Evolutionary conservation across 2,888 invertebrate species (phyloP), one percentile per base, ranked within the genome.

Genomic region (Drosophila eohydei): DNA sequence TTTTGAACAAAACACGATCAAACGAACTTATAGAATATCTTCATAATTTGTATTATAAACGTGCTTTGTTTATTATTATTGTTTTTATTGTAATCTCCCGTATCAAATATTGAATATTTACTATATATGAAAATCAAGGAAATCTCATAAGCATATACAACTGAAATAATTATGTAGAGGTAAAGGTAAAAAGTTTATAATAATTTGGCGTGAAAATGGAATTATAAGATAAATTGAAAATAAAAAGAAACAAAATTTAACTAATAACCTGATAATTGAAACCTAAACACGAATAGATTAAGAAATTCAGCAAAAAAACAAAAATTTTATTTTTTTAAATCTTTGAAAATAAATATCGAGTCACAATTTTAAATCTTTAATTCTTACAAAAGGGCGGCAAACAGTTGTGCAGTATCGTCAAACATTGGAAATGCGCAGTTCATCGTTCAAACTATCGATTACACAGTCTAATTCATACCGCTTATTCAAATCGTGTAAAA

Each of bases 121-220:
- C 16, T 51, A 34, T 28, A 16, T 32, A 54, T 55, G 16, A 1
- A 55, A 38, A 50, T 16, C 43, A 68, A 38, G 36, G 34, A 62
- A 74, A 74, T 75, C 62, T 73, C 74, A 68, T 62, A 69, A n/a
- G 21, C 14, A 11, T 41, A 59, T 48, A 36, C 12, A 32, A 58
- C 8, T 14, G 5, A 28, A 50, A 48, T 14, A 41, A 46, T 51
- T 44, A 43, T 28, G 11, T 50, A 55, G 26, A 46, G 64, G 50
- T 50, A 64, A 12, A 30, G 57, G 61, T 51, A 55, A 26, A 46
- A 34, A 51, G 16, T 54, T 56, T 62, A 72, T 66, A 44, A 58
- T 34, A 46, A 43, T 43, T 60, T 60, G 12, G 12, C 12, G 28
- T 60, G 57, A 61, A 58, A 62, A 43, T 66, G 41, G 40, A 26